These are phyloP conservation scores for Drosophila baimaii DNA, from an alignment of 1,140 invertebrate genomes.

Conservation along the genomic window DNA sequence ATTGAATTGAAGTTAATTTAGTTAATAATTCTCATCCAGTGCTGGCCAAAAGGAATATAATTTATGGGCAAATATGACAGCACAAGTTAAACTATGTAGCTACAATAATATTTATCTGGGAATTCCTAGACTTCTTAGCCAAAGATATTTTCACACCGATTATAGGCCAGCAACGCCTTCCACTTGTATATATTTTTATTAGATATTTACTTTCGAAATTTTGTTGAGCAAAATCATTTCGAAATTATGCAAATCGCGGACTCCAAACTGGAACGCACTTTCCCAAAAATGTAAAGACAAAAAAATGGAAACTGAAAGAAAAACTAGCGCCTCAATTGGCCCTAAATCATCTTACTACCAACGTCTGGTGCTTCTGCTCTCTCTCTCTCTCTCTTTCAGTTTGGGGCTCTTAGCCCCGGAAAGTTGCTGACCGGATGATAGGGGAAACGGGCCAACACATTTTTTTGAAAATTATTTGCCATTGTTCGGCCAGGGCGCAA, in stretches of 20 bases:
- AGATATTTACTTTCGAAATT: conserved; percentile 43
- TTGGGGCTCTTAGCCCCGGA: conserved; percentile 20
- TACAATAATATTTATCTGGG: neutral
- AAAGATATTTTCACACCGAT: conserved; percentile 38
- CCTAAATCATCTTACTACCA: conserved; percentile 63
- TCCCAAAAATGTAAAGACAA: conserved; percentile 54
- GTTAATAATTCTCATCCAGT: neutral
- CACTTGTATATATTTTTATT: conserved; percentile 22
- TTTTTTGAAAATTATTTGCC: conserved; percentile 74
- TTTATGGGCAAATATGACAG: neutral
- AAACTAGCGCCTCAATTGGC: conserved; percentile 52
- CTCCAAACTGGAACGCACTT: conserved; percentile 60
- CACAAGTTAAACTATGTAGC: neutral
- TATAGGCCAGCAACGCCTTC: conserved; percentile 10
- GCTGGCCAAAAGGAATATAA: neutral
- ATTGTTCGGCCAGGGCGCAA: conserved; percentile 73
- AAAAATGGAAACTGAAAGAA: conserved; percentile 38
- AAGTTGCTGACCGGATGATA: conserved; percentile 49
- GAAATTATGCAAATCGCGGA: conserved; percentile 71
- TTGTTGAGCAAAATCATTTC: conserved; percentile 56
- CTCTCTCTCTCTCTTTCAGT: too few species aligned
- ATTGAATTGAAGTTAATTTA: neutral
- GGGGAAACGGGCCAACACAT: conserved; percentile 49
- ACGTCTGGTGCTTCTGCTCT: conserved; percentile 3
- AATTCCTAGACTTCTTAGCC: neutral